Evolutionary conservation across 2,888 invertebrate genomes (phyloP).

Genomic region (Harpalus rufipes): DNA sequence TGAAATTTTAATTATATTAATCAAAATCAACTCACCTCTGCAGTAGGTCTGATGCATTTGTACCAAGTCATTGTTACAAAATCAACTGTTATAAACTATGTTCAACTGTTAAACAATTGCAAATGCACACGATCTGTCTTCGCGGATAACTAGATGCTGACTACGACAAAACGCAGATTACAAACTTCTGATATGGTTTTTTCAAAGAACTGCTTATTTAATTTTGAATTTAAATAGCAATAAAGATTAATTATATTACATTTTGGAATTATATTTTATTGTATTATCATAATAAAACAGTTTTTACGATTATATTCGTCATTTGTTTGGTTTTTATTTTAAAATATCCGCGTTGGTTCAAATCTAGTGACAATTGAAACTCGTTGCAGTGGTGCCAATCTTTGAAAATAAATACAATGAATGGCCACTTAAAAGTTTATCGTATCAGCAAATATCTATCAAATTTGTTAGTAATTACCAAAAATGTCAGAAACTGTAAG

Average conservation of each 20-base stretch:
- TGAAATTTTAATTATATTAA: not conserved
- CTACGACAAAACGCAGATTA: constrained; percentile 28
- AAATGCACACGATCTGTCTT: constrained; percentile 20
- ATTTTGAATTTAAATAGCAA: constrained; percentile 23
- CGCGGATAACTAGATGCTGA: constrained; percentile 6
- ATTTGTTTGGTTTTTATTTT: not conserved
- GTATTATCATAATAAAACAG: not conserved
- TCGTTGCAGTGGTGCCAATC: constrained; percentile 23
- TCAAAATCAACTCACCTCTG: constrained; percentile 26
- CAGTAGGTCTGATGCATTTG: not conserved
- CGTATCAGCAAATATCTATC: constrained; percentile 30
- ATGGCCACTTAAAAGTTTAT: constrained; percentile 36
- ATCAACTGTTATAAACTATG: not conserved
- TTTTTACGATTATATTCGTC: constrained; percentile 2
- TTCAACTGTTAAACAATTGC: not conserved
- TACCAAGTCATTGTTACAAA: not conserved
- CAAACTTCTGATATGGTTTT: constrained; percentile 46
- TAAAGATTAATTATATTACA: constrained; percentile 22
- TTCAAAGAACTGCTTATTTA: constrained; percentile 14
- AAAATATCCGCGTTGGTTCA: not conserved
- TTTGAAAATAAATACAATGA: constrained; percentile 48
- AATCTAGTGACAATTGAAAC: constrained; percentile 3
- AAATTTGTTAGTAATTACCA: not conserved
- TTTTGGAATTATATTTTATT: constrained; percentile 11
- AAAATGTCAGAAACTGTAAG: constrained; percentile 72